phyloP scores from a whole-genome alignment of 2,888 invertebrate genomes.

The Diplolepis rosae region DNA sequence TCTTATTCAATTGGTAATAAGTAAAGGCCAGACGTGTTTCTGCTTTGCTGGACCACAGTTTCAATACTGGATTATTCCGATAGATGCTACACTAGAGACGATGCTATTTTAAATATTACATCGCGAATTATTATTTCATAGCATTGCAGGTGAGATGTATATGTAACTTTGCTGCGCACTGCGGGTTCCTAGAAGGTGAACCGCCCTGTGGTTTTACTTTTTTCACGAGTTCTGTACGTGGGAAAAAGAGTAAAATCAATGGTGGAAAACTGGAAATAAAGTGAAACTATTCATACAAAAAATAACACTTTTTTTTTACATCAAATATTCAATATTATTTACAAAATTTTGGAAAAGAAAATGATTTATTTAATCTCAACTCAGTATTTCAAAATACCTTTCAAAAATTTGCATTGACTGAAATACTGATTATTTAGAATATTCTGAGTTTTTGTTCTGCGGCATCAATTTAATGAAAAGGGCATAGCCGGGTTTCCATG shows the following conservation, averaged over 20 bases:
- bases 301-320: neutral
- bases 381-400: neutral
- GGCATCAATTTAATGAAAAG: no score
- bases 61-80: conserved; percentile 63
- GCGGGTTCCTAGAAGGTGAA: conserved; percentile 35
- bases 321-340: neutral
- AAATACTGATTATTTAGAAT: no score
- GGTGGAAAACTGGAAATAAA: neutral
- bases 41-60: conserved; percentile 34
- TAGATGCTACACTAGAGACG: conserved; percentile 66
- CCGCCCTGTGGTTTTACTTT: conserved; percentile 17
- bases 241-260: conserved; percentile 5
- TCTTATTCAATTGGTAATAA: conserved; percentile 13
- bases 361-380: neutral
- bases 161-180: conserved; percentile 53
- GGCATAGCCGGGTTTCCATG: no score
- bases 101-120: conserved; percentile 65
- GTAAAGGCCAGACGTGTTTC: conserved; percentile 26
- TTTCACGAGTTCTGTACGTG: neutral
- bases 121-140: conserved; percentile 64
- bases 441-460: no score
- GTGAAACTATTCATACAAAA: neutral
- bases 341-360: neutral
- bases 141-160: conserved; percentile 50
- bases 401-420: no score